A percentile compares a stretch with the other conserved stretches of the same genome.
phyloP scores from a whole-genome alignment of 2,888 invertebrate genomes.

The Lasius platythorax region DNA sequence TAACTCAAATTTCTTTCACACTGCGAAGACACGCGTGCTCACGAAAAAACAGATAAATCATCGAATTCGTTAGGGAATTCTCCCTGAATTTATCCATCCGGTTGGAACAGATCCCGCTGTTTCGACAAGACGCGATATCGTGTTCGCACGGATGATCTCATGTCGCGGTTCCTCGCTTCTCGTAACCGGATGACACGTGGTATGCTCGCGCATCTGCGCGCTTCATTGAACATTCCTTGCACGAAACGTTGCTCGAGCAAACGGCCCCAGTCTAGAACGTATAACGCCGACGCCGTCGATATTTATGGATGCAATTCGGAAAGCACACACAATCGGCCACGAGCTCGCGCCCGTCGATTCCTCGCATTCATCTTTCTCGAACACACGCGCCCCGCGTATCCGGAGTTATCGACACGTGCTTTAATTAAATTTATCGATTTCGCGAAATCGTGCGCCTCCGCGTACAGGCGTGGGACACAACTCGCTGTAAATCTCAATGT shows the following conservation, averaged over 20 bases:
- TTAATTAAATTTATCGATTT: conserved; percentile 70
- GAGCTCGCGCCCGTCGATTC: conserved; percentile 27
- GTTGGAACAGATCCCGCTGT: conserved; percentile 74
- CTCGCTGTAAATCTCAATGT: conserved; percentile 40
- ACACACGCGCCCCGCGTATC: conserved; percentile 26
- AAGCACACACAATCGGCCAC: conserved; percentile 50
- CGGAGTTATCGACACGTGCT: conserved; percentile 59
- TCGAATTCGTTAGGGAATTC: conserved; percentile 78
- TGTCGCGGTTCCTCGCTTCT: conserved; percentile 65
- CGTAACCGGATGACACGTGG: conserved; percentile 72
- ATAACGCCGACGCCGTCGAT: conserved; percentile 63
- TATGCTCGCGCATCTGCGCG: conserved; percentile 74
- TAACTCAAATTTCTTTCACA: conserved; percentile 42
- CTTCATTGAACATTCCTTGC: conserved; percentile 80
- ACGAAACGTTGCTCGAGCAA: conserved; percentile 75
- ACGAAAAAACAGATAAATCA: conserved; percentile 77
- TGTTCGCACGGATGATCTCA: conserved; percentile 78
- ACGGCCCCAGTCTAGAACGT: conserved; percentile 58
- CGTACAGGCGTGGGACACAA: conserved; percentile 53
- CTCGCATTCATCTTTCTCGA: conserved; percentile 24
- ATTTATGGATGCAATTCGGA: conserved; percentile 74
- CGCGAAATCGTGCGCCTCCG: conserved; percentile 27
- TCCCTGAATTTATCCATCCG: conserved; percentile 72
- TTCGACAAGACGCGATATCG: conserved; percentile 79
- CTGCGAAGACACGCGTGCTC: not conserved